Percentiles rank a stretch among this genome's conserved stretches.
These are phyloP conservation scores for Ichneumoninae sp. DNA, from an alignment of 2,888 invertebrate genomes.

Conservation along the genomic window DNA sequence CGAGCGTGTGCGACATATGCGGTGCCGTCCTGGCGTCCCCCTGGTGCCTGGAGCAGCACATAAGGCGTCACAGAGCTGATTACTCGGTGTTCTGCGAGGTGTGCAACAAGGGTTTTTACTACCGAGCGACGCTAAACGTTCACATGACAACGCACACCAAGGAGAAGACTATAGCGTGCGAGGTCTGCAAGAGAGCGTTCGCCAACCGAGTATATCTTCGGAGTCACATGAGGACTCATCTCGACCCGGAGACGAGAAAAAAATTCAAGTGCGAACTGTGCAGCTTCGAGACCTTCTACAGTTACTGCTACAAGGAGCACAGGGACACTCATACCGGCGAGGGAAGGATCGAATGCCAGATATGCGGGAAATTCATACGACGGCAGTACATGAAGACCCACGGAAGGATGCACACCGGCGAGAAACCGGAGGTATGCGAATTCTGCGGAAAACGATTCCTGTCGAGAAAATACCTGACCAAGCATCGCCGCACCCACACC, in stretches of 20 bases:
- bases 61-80: conserved; percentile 86
- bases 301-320: conserved; percentile 83
- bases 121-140: conserved; percentile 76
- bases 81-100: conserved; percentile 82
- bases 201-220: conserved; percentile 85
- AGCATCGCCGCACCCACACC: conserved; percentile 77
- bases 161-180: conserved; percentile 73
- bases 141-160: conserved; percentile 80
- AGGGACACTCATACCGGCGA: conserved; percentile 83
- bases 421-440: conserved; percentile 79
- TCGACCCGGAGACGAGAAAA: conserved; percentile 82
- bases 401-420: conserved; percentile 76
- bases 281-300: conserved; percentile 83
- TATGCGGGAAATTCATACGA: conserved; percentile 82
- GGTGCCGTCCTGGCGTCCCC: conserved; percentile 87
- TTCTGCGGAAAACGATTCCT: conserved; percentile 78
- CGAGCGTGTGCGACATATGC: conserved; percentile 87
- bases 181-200: conserved; percentile 84
- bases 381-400: conserved; percentile 77
- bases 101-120: conserved; percentile 82
- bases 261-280: conserved; percentile 85
- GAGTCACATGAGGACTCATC: conserved; percentile 83
- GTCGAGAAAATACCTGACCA: conserved; percentile 75
- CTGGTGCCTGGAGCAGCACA: conserved; percentile 87
- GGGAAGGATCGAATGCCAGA: conserved; percentile 80